A percentile compares a stretch with the other conserved stretches of the same genome.
phyloP scores from a whole-genome alignment of 2,113 vertebrate species.

The Narcine bancroftii region DNA sequence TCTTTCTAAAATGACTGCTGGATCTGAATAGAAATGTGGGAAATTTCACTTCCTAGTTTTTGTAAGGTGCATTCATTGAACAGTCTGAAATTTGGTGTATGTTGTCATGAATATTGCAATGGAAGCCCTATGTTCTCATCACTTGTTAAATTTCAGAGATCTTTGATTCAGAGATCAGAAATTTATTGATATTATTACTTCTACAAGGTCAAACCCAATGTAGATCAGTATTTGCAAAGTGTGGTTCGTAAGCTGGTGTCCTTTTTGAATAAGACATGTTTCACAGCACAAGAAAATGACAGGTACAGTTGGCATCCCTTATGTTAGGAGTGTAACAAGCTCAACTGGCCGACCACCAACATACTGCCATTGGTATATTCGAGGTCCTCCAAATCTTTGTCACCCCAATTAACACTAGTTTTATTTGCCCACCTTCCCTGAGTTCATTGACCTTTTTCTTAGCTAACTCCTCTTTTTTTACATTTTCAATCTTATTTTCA shows the following conservation, averaged over 20 bases:
- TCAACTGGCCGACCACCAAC: no score
- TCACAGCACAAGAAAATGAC: neutral
- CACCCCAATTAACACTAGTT: no score
- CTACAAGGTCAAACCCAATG: neutral
- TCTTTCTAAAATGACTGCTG: neutral
- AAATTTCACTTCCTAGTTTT: neutral
- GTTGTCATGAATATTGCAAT: neutral
- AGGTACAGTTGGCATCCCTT: neutral
- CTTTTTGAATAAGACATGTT: neutral
- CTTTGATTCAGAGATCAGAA: neutral
- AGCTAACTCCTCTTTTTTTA: no score
- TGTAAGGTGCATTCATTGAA: neutral
- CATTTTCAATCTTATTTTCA: no score
- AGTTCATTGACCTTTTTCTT: no score
- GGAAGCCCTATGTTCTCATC: neutral
- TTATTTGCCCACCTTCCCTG: no score
- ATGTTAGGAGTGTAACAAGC: neutral
- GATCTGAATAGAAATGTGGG: neutral
- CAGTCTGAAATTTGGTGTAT: neutral
- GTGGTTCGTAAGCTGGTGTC: neutral
- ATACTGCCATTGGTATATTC: neutral
- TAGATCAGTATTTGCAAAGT: neutral
- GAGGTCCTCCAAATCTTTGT: no score
- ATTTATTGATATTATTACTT: neutral
- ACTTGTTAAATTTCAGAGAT: neutral